Conservation (phyloP, 23 tunicate species). For the Corella eumyota region DNA sequence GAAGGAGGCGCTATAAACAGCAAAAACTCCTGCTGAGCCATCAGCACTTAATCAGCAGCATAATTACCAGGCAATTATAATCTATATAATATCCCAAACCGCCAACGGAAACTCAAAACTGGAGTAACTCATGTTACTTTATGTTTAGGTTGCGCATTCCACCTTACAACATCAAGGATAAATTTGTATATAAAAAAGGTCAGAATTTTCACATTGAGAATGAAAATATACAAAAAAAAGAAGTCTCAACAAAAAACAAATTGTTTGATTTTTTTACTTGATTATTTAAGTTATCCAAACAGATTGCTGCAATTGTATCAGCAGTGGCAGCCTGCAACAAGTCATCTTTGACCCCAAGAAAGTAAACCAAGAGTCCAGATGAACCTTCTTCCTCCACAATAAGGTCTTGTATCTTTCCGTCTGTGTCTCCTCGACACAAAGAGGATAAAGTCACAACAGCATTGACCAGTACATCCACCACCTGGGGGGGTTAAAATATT, state of each 20-base stretch:
- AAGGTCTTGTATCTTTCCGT: slow-evolving; percentile 44
- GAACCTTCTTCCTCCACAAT: slow-evolving; percentile 69
- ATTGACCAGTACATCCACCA: slow-evolving; percentile 68
- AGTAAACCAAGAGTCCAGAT: slow-evolving; percentile 35
- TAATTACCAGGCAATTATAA: too few species aligned
- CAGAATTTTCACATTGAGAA: not conserved
- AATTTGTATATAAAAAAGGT: not conserved
- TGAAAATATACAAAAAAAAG: not conserved
- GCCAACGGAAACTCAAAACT: too few species aligned
- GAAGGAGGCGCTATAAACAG: too few species aligned
- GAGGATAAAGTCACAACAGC: slow-evolving; percentile 51
- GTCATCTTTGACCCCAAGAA: slow-evolving; percentile 59
- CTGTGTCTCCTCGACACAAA: slow-evolving; percentile 63
- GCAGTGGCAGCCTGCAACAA: slow-evolving; percentile 58
- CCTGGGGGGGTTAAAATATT: too few species aligned
- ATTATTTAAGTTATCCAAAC: slow-evolving; percentile 28
- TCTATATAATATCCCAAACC: too few species aligned
- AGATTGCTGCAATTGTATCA: slow-evolving; percentile 70
- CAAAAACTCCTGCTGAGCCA: too few species aligned
- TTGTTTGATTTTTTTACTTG: slow-evolving; percentile 26
- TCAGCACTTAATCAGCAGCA: too few species aligned
- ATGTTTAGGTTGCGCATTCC: too few species aligned
- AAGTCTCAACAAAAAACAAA: not conserved
- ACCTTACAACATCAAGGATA: too few species aligned
- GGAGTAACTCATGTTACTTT: too few species aligned